Base-by-base conservation (phyloP, 2,113 vertebrate species). In the Labeo rohita region DNA sequence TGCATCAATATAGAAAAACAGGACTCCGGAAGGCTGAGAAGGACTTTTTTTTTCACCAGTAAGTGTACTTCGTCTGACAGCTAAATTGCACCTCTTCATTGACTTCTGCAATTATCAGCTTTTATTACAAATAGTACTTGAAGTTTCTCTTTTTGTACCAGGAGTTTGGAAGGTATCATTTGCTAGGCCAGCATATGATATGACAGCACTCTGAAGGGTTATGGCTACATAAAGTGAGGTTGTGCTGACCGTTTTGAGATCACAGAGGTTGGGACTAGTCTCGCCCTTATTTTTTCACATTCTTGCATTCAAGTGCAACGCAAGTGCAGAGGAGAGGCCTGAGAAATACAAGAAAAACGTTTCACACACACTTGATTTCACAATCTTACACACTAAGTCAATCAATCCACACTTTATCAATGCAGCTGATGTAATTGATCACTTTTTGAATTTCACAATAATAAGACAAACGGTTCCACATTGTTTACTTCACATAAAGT, bases 81-180 rank as follows among this genome's bases (percentile, higher is more conserved):
- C 86, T 85, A 89, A 89, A 89, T 89, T 82, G 80, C 16, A 13
- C 73, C 65, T 63, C 77, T 82, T 80, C 76, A 54, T 89, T 87
- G 85, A 84, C 85, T 70, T 36, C 21, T 78, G 83, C 88, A 89
- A 89, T 89, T 89, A 87, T 89, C 83, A 73, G 52, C 75, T 87
- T 89, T 87, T 85, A 87, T 83, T 87, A 83, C 84, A 85, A 89
- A 84, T 85, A 79, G 63, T 81, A 70, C 8, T 77, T 86, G 84
- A 87, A 89, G 23, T 84, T 73, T 73, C 54, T 73, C 75, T 80
- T 87, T 73, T 77, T 70, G 78, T 77, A 83, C 52, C n/a, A 80
- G 28, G 10, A 77, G 75, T 77, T 87, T 66, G 6, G 54, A 85
- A 54, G 65, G 54, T 50, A 80, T 85, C 23, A 56, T 79, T 87